phyloP scores from a whole-genome alignment of 2,797 vertebrate species.

The Rhinophrynus dorsalis region DNA sequence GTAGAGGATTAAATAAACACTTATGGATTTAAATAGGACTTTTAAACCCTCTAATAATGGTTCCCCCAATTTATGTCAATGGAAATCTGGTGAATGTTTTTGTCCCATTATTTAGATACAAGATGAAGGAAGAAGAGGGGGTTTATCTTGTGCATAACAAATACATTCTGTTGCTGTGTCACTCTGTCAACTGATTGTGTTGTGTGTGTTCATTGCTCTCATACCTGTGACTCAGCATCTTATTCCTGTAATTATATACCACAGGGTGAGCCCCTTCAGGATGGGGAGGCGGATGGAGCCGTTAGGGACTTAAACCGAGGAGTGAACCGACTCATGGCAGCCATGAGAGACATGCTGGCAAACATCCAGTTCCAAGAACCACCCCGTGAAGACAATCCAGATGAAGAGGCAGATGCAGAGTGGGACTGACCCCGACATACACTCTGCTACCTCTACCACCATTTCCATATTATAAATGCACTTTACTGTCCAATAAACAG shows the following conservation, averaged over 20 bases:
- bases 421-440: conserved; percentile 55
- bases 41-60: too few relatives aligned
- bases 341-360: conserved; percentile 95
- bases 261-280: conserved; percentile 75
- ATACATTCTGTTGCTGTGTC: too few relatives aligned
- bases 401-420: conserved; percentile 86
- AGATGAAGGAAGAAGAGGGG: too few relatives aligned
- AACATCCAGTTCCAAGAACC: conserved; percentile 95
- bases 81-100: too few relatives aligned
- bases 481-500: conserved; percentile 26
- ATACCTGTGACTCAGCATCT: too few relatives aligned
- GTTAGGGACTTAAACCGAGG: conserved; percentile 89
- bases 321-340: conserved; percentile 92
- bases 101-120: too few relatives aligned
- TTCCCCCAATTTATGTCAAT: too few relatives aligned
- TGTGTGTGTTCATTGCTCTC: too few relatives aligned
- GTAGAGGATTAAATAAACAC: too few relatives aligned
- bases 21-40: too few relatives aligned
- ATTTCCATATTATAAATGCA: background rate
- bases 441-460: background rate
- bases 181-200: too few relatives aligned
- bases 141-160: too few relatives aligned
- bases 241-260: conserved; percentile 14
- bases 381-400: conserved; percentile 81
- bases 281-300: conserved; percentile 81